phyloP scores from a whole-genome alignment of 2,113 vertebrate species.

The Echinops telfairi region DNA sequence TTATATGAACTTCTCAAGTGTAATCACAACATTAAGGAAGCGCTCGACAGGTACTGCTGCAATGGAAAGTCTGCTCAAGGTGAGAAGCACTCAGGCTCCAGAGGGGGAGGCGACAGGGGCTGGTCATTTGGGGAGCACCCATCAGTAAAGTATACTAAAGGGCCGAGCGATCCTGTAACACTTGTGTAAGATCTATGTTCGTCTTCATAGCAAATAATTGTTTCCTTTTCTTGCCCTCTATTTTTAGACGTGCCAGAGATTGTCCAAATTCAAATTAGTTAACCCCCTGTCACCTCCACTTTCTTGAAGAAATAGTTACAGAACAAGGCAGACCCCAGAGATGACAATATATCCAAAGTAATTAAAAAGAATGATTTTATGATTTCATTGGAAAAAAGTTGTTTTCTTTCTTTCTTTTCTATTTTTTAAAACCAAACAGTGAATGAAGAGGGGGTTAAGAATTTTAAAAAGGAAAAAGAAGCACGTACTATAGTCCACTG shows the following conservation, averaged over 20 bases:
- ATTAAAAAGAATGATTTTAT: conserved; percentile 64
- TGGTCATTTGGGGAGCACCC: neutral
- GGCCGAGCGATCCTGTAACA: neutral
- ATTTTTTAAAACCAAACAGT: neutral
- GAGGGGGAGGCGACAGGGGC: neutral
- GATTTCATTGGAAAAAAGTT: conserved; percentile 55
- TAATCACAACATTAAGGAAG: conserved; percentile 94
- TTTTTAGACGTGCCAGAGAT: conserved; percentile 52
- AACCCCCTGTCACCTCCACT: conserved; percentile 5
- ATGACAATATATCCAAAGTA: conserved; percentile 61
- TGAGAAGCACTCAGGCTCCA: conserved; percentile 81
- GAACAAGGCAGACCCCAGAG: conserved; percentile 66
- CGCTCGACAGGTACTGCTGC: conserved; percentile 92
- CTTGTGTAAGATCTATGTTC: neutral
- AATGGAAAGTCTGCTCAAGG: conserved; percentile 93
- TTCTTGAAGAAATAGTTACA: conserved; percentile 68
- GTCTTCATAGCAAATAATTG: neutral
- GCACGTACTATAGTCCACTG: neutral
- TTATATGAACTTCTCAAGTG: conserved; percentile 95
- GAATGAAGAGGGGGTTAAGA: conserved; percentile 53
- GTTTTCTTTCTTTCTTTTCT: neutral
- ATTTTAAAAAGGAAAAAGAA: conserved; percentile 10
- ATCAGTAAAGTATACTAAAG: neutral
- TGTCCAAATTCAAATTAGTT: conserved; percentile 71
- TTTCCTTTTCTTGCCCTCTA: conserved; percentile 59